Conservation (phyloP, 2,888 invertebrate genomes). For the Lobophora halterata region DNA sequence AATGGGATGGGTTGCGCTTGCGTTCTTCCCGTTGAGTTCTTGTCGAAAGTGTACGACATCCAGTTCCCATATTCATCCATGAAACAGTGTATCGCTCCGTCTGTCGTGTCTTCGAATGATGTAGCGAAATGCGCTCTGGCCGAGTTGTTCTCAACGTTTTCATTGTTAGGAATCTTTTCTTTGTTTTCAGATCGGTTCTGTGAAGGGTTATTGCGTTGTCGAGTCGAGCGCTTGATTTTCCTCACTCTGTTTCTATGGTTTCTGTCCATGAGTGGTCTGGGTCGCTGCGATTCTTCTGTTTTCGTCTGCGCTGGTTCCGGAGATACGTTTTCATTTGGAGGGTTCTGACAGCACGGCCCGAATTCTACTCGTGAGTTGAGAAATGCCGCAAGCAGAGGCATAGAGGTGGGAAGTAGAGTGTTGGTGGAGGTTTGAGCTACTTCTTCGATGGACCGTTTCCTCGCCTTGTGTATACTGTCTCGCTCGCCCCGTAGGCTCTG, state of each 20-base stretch:
- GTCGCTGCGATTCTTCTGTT: conserved; percentile 60
- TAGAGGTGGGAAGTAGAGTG: conserved; percentile 82
- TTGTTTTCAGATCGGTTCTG: conserved; percentile 58
- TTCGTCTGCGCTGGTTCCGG: conserved; percentile 50
- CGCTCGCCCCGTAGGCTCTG: conserved; percentile 71
- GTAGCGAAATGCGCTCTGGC: conserved; percentile 84
- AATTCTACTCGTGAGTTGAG: conserved; percentile 82
- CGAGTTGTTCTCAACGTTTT: conserved; percentile 49
- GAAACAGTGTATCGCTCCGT: conserved; percentile 92
- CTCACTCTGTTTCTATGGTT: conserved; percentile 75
- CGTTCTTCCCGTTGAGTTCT: conserved; percentile 82
- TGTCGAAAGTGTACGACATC: conserved; percentile 91
- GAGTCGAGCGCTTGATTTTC: conserved; percentile 78
- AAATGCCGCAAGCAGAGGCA: conserved; percentile 83
- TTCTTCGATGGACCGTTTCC: conserved; percentile 79
- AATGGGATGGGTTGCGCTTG: conserved; percentile 66
- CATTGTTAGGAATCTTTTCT: conserved; percentile 49
- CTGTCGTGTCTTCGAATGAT: conserved; percentile 90
- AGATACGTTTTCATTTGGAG: conserved; percentile 50
- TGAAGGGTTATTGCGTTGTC: conserved; percentile 67
- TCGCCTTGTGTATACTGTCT: conserved; percentile 65
- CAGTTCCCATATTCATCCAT: conserved; percentile 93
- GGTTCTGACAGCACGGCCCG: conserved; percentile 60
- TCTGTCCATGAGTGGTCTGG: conserved; percentile 72
- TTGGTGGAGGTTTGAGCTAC: conserved; percentile 84